Evolutionary conservation across 2,797 vertebrate species (phyloP).

Genomic region (Clarias pachynema): DNA sequence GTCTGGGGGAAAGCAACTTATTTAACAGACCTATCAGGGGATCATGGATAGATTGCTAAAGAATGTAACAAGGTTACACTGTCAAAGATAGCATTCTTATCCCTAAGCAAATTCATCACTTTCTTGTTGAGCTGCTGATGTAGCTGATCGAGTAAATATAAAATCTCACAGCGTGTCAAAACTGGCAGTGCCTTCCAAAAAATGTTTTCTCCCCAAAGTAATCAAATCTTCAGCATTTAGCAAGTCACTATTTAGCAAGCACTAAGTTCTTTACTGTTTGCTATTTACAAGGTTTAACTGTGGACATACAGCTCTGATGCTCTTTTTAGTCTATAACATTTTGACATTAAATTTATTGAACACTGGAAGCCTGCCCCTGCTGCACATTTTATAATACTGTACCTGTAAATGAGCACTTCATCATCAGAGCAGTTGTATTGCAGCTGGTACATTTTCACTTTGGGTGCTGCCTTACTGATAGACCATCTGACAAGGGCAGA

Average conservation of each 20-base stretch:
- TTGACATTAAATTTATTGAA: background rate
- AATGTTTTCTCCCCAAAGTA: background rate
- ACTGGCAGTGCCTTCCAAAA: background rate
- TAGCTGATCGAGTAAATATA: background rate
- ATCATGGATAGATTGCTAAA: background rate
- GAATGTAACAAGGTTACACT: background rate
- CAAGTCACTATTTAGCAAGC: background rate
- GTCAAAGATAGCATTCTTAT: background rate
- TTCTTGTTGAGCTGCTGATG: background rate
- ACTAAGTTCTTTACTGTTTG: background rate
- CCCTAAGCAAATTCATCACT: background rate
- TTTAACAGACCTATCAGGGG: constrained; percentile 34
- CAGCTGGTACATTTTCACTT: constrained; percentile 95
- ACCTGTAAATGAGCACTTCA: constrained; percentile 96
- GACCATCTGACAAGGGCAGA: constrained; percentile 91
- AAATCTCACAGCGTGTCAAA: background rate
- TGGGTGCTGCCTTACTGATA: constrained; percentile 85
- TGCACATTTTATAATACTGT: constrained; percentile 41
- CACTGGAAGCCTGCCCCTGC: background rate
- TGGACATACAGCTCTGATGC: background rate
- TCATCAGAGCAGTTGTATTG: constrained; percentile 96
- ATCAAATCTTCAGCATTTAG: background rate
- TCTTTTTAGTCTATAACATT: background rate
- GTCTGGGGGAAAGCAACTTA: background rate
- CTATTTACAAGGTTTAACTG: background rate